phyloP scores from a whole-genome alignment of 2,888 invertebrate genomes.

The Teinopalpus imperialis region DNA sequence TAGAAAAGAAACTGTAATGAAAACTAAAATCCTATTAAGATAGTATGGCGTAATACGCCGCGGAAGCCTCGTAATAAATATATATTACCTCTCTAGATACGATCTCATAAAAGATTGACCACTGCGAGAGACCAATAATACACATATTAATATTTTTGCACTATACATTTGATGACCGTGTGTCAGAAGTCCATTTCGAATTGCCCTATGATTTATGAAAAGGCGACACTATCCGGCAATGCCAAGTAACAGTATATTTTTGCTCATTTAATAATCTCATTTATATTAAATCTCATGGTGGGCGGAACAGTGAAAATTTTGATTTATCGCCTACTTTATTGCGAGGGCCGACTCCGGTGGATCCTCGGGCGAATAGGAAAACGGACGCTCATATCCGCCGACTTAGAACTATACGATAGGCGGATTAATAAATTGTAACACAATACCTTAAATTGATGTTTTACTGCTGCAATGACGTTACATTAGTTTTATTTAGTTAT shows the following conservation, averaged over 20 bases:
- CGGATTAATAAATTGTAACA: slow-evolving; percentile 17
- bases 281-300: slow-evolving; percentile 49
- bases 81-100: too few relatives aligned
- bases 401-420: slow-evolving; percentile 1
- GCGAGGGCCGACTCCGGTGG: slow-evolving; percentile 29
- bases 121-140: too few relatives aligned
- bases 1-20: too few relatives aligned
- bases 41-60: too few relatives aligned
- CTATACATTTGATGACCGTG: slow-evolving; percentile 28
- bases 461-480: not conserved
- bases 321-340: slow-evolving; percentile 51
- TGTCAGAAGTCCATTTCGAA: slow-evolving; percentile 43
- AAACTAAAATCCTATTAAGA: too few relatives aligned
- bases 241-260: slow-evolving; percentile 54
- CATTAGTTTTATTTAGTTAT: too few relatives aligned
- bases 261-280: slow-evolving; percentile 54
- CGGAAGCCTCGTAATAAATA: too few relatives aligned
- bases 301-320: slow-evolving; percentile 45
- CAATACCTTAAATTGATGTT: slow-evolving; percentile 14
- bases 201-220: slow-evolving; percentile 54
- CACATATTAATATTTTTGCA: too few relatives aligned
- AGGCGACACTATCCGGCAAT: slow-evolving; percentile 58
- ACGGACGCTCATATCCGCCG: slow-evolving; percentile 14
- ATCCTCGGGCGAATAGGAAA: slow-evolving; percentile 13
- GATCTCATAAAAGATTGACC: too few relatives aligned